Base-by-base conservation (phyloP, 2,113 vertebrate species). In the Colaptes auratus region DNA sequence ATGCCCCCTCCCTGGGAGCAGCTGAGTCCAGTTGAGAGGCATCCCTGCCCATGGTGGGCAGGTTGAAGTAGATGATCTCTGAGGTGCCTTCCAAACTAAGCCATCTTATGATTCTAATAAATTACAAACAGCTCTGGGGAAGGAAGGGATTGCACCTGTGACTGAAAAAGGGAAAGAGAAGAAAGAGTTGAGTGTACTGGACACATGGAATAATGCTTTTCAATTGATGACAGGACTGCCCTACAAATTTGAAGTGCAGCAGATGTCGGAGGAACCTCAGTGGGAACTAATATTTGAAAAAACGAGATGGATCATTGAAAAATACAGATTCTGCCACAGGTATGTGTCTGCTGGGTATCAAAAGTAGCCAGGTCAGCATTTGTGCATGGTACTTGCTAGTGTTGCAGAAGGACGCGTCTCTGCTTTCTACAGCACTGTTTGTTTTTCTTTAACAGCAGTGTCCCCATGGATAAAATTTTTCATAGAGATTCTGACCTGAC, bases 241-340 rank as follows among this genome's bases (percentile, higher is more conserved):
- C n/a, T 99, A 99, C 97, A 98, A 98, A 96, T 99, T 99, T 92
- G 98, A 99, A 97, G 97, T 99, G 76, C 97, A 98, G 42, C 97
- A 98, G 84, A 98, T 98, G 95, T 92, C 97, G 85, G 98, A 99
- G 87, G 97, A 98, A 81, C 99, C 99, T 78, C 98, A 97, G 90
- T 99, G 99, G 99, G 98, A 98, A 28, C 98, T 99, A 92, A 97
- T 99, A 55, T 98, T 99, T 97, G 98, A 98, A 93, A 99, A 99
- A 97, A 98, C 98, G 48, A 98, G 98, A 92, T 99, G 99, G 99
- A 99, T 99, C 93, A 98, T 99, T 92, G 97, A 98, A 88, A 99
- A 99, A 93, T 99, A 99, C 96, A 97, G 97, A 35, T 97, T 98
- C 27, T 97, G 98, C 82, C 98, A 96, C 20, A 98, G 98, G 99